These are phyloP conservation scores for Quadriops clusia DNA, from an alignment of 2,888 invertebrate species.

Conservation along the genomic window DNA sequence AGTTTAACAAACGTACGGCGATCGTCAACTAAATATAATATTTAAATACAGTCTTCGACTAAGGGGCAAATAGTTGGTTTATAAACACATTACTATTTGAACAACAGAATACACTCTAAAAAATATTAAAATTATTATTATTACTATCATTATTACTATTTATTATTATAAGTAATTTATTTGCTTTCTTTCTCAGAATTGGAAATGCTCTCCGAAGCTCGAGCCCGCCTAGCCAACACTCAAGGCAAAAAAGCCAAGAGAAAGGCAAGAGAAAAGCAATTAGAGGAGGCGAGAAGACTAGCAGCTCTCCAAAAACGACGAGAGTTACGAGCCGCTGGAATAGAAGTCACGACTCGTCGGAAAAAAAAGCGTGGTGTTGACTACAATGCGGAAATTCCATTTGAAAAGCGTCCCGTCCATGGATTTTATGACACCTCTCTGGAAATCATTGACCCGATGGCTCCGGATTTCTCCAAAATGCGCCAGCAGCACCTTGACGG, in stretches of 20 bases:
- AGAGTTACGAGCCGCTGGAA: conserved; percentile 94
- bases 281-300: conserved; percentile 92
- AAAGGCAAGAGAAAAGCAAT: conserved; percentile 93
- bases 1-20: too few species aligned
- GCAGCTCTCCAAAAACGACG: conserved; percentile 96
- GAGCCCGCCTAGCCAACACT: conserved; percentile 96
- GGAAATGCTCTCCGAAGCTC: conserved; percentile 98
- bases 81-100: too few species aligned
- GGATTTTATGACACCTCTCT: conserved; percentile 94
- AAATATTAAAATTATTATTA: too few species aligned
- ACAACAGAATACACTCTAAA: too few species aligned
- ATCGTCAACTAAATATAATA: too few species aligned
- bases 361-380: conserved; percentile 84
- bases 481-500: conserved; percentile 90
- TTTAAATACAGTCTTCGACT: too few species aligned
- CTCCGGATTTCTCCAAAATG: conserved; percentile 80
- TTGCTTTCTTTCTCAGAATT: conserved; percentile 51
- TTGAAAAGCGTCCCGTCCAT: conserved; percentile 83
- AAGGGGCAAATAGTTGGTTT: too few species aligned
- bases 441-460: conserved; percentile 78
- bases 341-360: conserved; percentile 48
- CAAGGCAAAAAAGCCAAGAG: conserved; percentile 91
- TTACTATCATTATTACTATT: too few species aligned
- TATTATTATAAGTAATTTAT: conserved; percentile 6
- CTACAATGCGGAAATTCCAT: conserved; percentile 95